Evolutionary conservation across 2,888 invertebrate genomes (phyloP), one percentile per base, ranked within the genome.

Genomic region (Aquatica leii): DNA sequence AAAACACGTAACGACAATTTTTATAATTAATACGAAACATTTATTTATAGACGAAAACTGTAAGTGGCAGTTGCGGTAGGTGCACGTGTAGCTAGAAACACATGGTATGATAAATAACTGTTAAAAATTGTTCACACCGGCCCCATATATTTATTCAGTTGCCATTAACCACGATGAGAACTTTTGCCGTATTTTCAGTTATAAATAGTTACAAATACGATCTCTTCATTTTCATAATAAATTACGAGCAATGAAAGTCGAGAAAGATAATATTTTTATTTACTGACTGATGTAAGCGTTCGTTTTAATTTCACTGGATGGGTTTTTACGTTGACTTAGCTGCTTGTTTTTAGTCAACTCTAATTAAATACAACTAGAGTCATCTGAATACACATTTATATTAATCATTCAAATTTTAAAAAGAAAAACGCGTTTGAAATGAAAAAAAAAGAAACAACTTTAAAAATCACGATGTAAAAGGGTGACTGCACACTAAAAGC

Each of bases 61-160:
- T n/a, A n/a, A n/a, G n/a, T n/a, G n/a, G n/a, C 53, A 53, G 60
- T 11, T 21, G 20, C 46, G 52, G 65, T 61, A 64, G 69, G n/a
- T n/a, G 68, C 67, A 69, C 59, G 66, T 59, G 62, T 59, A 63
- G n/a, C 55, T 55, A 62, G 63, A 63, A 60, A 51, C 65, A 64
- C 52, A 69, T 65, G 67, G 60, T 57, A 57, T 65, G 66, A 68
- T 68, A 69, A 69, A 68, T 69, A 69, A 66, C 69, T 67, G 71
- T 70, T 69, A 68, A 69, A n/a, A 71, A 69, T 68, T 68, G 68
- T 67, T 70, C 69, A 67, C 70, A 65, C 69, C 69, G 69, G 66
- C 69, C 58, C 61, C 64, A 66, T 65, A 62, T 71, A 70, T 71
- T 71, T 71, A 70, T 70, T 69, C 71, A 71, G 71, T 68, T 71